These are phyloP conservation scores for Onthophagus taurus DNA, from an alignment of 1,140 invertebrate genomes.

Conservation along the genomic window DNA sequence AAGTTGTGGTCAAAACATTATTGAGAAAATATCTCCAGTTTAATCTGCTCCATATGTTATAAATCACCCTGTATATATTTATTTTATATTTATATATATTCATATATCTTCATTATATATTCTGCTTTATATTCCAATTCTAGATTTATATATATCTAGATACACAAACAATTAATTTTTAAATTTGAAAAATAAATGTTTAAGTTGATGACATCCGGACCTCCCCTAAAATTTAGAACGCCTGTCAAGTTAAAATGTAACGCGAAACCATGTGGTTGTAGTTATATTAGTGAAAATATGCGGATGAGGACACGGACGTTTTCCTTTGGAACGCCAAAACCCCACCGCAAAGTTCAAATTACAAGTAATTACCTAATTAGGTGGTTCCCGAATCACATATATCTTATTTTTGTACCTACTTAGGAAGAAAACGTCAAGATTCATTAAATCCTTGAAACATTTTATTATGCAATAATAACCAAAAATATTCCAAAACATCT, in stretches of 20 bases:
- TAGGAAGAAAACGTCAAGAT: neutral
- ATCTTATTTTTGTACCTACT: neutral
- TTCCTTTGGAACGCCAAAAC: constrained; percentile 1
- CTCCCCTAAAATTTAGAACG: constrained; percentile 6
- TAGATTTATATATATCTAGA: neutral
- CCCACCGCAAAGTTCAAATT: neutral
- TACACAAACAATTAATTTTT: neutral
- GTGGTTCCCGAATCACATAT: neutral
- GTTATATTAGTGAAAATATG: too few relatives aligned
- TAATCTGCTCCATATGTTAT: too few relatives aligned
- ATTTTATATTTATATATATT: neutral
- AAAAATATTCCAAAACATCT: neutral
- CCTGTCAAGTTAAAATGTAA: neutral
- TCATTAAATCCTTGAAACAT: neutral
- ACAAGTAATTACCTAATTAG: constrained; percentile 3
- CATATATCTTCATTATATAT: neutral
- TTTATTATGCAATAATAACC: neutral
- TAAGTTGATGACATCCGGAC: constrained; percentile 6
- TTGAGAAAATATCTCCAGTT: too few relatives aligned
- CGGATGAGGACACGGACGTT: constrained; percentile 8
- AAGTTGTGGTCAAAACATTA: too few relatives aligned
- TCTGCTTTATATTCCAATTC: neutral
- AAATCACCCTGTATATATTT: neutral
- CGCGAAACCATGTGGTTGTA: neutral
- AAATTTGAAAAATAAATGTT: neutral